Evolutionary conservation across 2,888 invertebrate species (phyloP), one percentile per base, ranked within the genome.

Genomic region (Orthosia cruda): DNA sequence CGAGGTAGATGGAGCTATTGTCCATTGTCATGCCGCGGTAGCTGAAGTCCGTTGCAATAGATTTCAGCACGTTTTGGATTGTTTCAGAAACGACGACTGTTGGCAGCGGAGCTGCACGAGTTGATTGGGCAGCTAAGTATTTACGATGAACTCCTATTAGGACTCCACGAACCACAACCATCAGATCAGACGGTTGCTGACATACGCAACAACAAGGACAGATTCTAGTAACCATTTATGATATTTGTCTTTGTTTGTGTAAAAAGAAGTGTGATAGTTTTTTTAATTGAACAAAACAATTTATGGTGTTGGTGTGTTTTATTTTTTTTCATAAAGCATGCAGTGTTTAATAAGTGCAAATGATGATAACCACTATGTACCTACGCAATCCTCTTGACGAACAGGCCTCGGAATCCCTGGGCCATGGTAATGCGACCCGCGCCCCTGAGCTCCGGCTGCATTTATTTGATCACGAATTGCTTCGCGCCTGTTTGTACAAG

Each of bases 61-160:
- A 4, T 18, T 66, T 47, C 23, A 58, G 49, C 11, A 20, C 11
- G 15, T 54, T 59, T 11, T 81, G 26, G 11, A 45, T 59, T 74
- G 26, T 93, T 93, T 45, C 92, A 96, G 96, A 95, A 81, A 87
- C 95, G 52, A 89, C 95, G 20, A 87, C 93, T 7, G 95, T 93
- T 50, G 95, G 95, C 64, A 95, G 95, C 86, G 95, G 95, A 3
- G 92, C 92, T 32, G 66, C 92, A 72, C 97, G 98, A 77, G 97
- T 98, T 71, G 98, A 98, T 94, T 98, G 98, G 98, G 98, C 98
- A 74, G 98, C 98, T 78, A 98, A 98, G 97, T 99, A 98, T 85
- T 89, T 96, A 74, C 94, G 96, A 71, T 96, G 91, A 94, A 61
- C 16, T 7, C 16, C 18, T 52, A 32, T 1, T 26, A 16, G 16